Conservation (phyloP, 2,113 vertebrate species). For the Leptodactylus fuscus region DNA sequence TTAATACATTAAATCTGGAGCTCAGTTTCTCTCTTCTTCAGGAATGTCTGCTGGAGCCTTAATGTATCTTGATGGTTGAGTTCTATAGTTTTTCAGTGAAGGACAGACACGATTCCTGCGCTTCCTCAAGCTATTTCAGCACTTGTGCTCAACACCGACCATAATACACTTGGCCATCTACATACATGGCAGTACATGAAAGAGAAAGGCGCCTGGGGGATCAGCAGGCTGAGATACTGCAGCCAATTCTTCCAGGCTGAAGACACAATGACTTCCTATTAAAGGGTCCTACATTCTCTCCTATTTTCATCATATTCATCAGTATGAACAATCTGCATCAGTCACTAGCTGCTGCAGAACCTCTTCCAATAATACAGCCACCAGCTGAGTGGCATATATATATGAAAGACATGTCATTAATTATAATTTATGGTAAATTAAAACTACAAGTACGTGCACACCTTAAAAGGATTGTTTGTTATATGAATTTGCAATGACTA, state of each 20-base stretch:
- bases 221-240: slow-evolving; percentile 62
- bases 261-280: slow-evolving; percentile 66
- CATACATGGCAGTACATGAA: slow-evolving; percentile 66
- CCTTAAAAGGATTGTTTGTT: background rate
- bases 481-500: background rate
- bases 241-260: slow-evolving; percentile 65
- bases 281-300: slow-evolving; percentile 61
- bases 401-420: background rate
- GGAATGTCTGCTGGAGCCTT: slow-evolving; percentile 18
- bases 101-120: slow-evolving; percentile 67
- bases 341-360: background rate
- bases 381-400: background rate
- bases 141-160: slow-evolving; percentile 65
- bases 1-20: slow-evolving; percentile 11
- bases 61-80: slow-evolving; percentile 52
- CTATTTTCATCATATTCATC: background rate
- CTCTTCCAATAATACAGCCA: background rate
- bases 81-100: slow-evolving; percentile 63
- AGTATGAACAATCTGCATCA: background rate
- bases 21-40: background rate
- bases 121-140: slow-evolving; percentile 70
- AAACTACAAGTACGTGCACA: background rate
- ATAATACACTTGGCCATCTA: slow-evolving; percentile 65
- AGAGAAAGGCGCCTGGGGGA: slow-evolving; percentile 66
- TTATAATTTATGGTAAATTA: background rate